Evolutionary conservation across 2,888 invertebrate species (phyloP), one percentile per base, ranked within the genome.

Genomic region (Orthosia gothica): DNA sequence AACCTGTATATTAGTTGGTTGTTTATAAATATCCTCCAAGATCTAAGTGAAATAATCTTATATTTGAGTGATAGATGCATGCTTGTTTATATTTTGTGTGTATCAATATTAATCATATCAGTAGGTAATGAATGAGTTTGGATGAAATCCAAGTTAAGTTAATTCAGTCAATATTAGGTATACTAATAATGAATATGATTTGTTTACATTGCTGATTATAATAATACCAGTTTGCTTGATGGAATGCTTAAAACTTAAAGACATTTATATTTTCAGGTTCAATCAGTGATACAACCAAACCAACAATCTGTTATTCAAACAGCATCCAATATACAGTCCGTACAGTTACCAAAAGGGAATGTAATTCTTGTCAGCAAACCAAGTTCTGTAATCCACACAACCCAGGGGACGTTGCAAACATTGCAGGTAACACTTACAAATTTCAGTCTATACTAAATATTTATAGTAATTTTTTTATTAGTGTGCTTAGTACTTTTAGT

Each of bases 301-400:
- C 99, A 99, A 94, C 99, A 99, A 93, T 99, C 99, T 86, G 99
- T 99, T 70, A 99, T 99, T 94, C 99, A 99, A 97, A 98, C 99
- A 82, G 98, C 99, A 84, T 98, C 98, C 70, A 98, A 98, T 93
- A 97, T 98, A 88, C 98, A 98, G 93, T 98, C 98, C 89, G 97
- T 98, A 92, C 97, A 98, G 93, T 97, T 99, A 93, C 97, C 98
- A 86, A 99, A 99, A 97, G 98, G 98, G 91, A 98, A 98, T 97
- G 98, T 99, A 87, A 98, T 99, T 94, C 97, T 99, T 93, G 98
- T 99, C 90, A 98, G 98, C 93, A 99, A 99, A 97, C 98, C 98
- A 87, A 98, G 98, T 94, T 99, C 99, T 86, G 99, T 99, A 76
- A 99, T 99, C 92, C 99, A 99, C 94, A 99, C 99, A 82, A 98